Evolutionary conservation across 2,797 vertebrate genomes (phyloP), one percentile per base, ranked within the genome.

Genomic region (Pelochelys cantorii): DNA sequence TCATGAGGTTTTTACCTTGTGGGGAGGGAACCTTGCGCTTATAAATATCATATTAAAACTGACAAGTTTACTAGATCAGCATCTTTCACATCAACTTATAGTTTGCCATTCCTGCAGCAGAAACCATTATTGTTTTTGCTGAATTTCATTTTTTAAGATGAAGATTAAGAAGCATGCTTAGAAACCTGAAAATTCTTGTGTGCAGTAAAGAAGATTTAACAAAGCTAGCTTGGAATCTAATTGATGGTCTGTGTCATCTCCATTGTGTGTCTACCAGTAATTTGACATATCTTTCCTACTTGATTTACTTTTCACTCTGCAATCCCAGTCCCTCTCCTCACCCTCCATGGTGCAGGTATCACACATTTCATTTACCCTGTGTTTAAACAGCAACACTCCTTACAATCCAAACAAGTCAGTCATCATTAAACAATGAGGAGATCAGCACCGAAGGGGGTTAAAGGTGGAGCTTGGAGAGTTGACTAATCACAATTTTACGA

Each of bases 371-470:
- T 82, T 27, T 88, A 93, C 78, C 53, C 52, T 95, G 52, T 96
- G 1, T 95, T 95, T 97, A 89, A 96, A 96, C 11, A 95, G 82
- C 95, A 94, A 22, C 91, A 74, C 91, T 95, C 93, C 88, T 95
- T 79, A 34, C 92, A 90, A 89, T 79, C 79, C 92, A 96, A 95
- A 97, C 93, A 97, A 60, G 74, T 27, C 81, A 74, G 80, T 85
- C 92, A 85, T 95, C n/a, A 25, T 90, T 92, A 96, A 97, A 97
- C 94, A 90, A 81, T 68, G 94, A 92, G 92, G 81, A 94, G 88
- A 90, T 85, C 90, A 85, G 2, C 77, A 22, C 86, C 29, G 85
- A 48, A 88, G 93, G 87, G 89, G 89, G 53, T 55, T 31, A n/a
- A 0, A 5, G 89, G 78, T 96, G 90, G 79, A 78, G 53, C 82